Conservation (phyloP, 2,113 vertebrate species). For the Channa argus region DNA sequence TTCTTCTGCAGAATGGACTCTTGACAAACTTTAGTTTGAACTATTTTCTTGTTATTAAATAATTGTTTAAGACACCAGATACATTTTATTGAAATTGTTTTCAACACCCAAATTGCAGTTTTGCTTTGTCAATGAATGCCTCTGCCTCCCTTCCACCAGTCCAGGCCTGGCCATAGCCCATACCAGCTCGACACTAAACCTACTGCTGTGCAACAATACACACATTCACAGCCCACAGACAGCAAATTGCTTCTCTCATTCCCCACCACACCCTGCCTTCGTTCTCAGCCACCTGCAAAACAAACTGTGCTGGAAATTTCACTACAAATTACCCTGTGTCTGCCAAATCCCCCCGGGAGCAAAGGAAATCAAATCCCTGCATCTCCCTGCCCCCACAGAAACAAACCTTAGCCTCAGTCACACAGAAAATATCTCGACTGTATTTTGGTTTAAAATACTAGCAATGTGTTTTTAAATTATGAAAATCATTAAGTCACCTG, state of each 20-base stretch:
- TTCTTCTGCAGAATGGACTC: neutral
- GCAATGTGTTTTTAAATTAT: neutral
- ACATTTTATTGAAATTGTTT: neutral
- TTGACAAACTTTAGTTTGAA: neutral
- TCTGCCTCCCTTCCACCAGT: conserved; percentile 31
- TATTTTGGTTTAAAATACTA: conserved; percentile 1
- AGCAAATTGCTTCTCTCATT: conserved; percentile 84
- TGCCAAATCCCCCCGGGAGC: conserved; percentile 79
- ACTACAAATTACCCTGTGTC: conserved; percentile 85
- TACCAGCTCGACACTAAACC: conserved; percentile 55
- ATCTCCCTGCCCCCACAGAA: conserved; percentile 68
- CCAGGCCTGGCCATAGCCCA: conserved; percentile 50
- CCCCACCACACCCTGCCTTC: conserved; percentile 79
- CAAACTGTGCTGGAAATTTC: conserved; percentile 84
- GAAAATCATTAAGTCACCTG: neutral
- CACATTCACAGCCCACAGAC: conserved; percentile 80
- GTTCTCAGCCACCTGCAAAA: conserved; percentile 85
- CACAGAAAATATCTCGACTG: conserved; percentile 20
- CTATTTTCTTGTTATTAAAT: neutral
- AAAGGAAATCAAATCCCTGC: conserved; percentile 75
- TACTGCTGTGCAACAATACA: conserved; percentile 73
- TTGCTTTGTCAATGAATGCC: conserved; percentile 1
- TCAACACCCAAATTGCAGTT: neutral
- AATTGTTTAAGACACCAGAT: neutral
- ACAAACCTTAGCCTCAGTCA: conserved; percentile 39